Evolutionary conservation across 1,140 invertebrate genomes (phyloP), one percentile per base, ranked within the genome.

Genomic region (Paracyclopina nana): DNA sequence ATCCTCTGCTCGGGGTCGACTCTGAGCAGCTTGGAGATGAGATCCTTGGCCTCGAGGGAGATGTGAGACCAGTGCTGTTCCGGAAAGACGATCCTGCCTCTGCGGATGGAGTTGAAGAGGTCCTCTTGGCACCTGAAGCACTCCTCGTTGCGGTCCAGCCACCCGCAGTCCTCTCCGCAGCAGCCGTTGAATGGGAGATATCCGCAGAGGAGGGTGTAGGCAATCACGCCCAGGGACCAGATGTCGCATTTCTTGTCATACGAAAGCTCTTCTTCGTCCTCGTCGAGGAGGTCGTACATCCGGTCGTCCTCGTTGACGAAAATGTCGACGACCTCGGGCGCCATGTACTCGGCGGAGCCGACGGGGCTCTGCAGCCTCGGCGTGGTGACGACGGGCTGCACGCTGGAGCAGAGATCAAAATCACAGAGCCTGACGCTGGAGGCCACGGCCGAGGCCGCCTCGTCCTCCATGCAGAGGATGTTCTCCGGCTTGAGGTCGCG

Each of bases 1-100:
- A 85, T 88, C 54, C 91, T 72, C 28, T 82, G 66, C 55, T 82
- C 78, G 1, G 80, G 82, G 63, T 88, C 80, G 4, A 83, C 76
- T 57, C 90, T 79, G 26, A 96, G 68, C 78, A 95, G 87, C 60
- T 82, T 80, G 28, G 78, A 74, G 46, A 95, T 88, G n/a, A 86
- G 68, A 68, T 92, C 83, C 60, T 82, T 82, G 12, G 84, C 84
- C 25, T 74, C 73, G 43, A 74, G 70, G 9, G 85, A 87, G 53
- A 90, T 77, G 50, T 77, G 73, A 57, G 85, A 79, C 88, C 88
- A 96, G 66, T 87, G 90, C 42, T 14, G n/a, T 20, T 46, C 18
- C n/a, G 45, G 72, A 57, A 74, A 75, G 29, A 71, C 68, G 57
- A 69, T 73, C 0, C 63, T 55, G 22, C 73, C 71, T 12, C 65